These are phyloP conservation scores for Drosophila anomelani DNA, from an alignment of 2,888 invertebrate genomes.

Conservation along the genomic window DNA sequence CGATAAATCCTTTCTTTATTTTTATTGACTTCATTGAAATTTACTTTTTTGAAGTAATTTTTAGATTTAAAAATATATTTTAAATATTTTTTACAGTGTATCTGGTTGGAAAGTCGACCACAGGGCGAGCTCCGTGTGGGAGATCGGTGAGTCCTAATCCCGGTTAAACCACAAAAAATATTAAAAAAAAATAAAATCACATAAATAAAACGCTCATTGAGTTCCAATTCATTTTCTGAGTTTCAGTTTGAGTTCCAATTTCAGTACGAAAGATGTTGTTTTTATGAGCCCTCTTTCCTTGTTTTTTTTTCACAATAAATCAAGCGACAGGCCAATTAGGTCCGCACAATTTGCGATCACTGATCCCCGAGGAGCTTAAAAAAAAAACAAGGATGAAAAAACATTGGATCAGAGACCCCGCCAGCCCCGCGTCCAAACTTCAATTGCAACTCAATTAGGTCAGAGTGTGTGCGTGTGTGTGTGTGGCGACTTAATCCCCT, in stretches of 20 bases:
- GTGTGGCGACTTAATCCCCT: constrained; percentile 10
- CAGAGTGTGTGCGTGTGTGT: background rate
- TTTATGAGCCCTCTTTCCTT: constrained; percentile 25
- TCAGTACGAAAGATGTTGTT: constrained; percentile 14
- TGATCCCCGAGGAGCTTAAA: constrained; percentile 16
- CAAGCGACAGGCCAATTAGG: constrained; percentile 75
- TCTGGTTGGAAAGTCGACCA: constrained; percentile 21
- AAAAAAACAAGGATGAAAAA: background rate
- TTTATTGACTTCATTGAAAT: no score
- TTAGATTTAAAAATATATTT: background rate
- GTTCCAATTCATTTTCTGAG: constrained; percentile 36
- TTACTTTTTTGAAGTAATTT: background rate
- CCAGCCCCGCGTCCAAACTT: background rate
- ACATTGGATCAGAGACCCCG: constrained; percentile 2
- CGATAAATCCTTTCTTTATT: no score
- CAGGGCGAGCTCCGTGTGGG: constrained; percentile 44
- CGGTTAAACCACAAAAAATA: constrained; percentile 56
- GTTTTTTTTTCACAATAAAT: constrained; percentile 69
- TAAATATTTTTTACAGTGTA: background rate
- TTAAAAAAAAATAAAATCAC: constrained; percentile 61
- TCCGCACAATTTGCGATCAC: constrained; percentile 48
- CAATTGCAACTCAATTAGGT: constrained; percentile 41
- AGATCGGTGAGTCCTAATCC: constrained; percentile 75
- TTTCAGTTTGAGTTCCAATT: constrained; percentile 36
- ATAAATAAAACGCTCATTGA: constrained; percentile 69